phyloP scores from a whole-genome alignment of 2,888 invertebrate species.

The Scaptomyza caliginosa region DNA sequence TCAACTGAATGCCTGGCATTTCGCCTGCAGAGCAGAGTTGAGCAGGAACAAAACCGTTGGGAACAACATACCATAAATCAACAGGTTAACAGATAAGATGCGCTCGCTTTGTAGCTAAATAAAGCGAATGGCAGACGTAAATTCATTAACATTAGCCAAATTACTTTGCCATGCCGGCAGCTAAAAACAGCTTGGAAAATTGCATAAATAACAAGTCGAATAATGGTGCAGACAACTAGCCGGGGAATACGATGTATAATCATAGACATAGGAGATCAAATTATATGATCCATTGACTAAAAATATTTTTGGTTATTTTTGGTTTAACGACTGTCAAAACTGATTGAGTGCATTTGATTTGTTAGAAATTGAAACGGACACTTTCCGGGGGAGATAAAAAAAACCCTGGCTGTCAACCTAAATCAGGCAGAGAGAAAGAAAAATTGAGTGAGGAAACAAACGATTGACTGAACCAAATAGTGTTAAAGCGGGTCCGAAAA shows the following conservation, averaged over 20 bases:
- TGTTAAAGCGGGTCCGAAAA: constrained; percentile 32
- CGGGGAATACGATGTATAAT: neutral
- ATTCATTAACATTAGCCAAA: constrained; percentile 72
- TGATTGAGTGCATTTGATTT: constrained; percentile 48
- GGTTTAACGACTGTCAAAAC: constrained; percentile 40
- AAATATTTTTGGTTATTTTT: too few relatives aligned
- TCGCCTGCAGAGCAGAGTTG: constrained; percentile 13
- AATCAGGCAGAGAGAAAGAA: constrained; percentile 12
- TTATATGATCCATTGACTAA: too few relatives aligned
- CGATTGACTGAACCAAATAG: constrained; percentile 44
- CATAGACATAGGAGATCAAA: too few relatives aligned
- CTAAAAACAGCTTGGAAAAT: constrained; percentile 21
- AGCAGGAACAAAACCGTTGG: constrained; percentile 4
- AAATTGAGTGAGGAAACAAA: neutral
- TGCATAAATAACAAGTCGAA: constrained; percentile 17
- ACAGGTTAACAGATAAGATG: constrained; percentile 69
- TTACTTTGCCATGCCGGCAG: constrained; percentile 41
- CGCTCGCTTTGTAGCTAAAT: constrained; percentile 6
- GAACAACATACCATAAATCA: constrained; percentile 59
- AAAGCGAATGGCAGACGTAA: constrained; percentile 53
- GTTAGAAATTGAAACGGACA: constrained; percentile 46
- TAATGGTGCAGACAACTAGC: neutral
- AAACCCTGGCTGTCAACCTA: constrained; percentile 12
- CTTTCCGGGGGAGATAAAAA: neutral
- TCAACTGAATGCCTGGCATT: constrained; percentile 39